Evolutionary conservation across 1,140 invertebrate genomes (phyloP), one percentile per base, ranked within the genome.

Genomic region (Macrobrachium nipponense): DNA sequence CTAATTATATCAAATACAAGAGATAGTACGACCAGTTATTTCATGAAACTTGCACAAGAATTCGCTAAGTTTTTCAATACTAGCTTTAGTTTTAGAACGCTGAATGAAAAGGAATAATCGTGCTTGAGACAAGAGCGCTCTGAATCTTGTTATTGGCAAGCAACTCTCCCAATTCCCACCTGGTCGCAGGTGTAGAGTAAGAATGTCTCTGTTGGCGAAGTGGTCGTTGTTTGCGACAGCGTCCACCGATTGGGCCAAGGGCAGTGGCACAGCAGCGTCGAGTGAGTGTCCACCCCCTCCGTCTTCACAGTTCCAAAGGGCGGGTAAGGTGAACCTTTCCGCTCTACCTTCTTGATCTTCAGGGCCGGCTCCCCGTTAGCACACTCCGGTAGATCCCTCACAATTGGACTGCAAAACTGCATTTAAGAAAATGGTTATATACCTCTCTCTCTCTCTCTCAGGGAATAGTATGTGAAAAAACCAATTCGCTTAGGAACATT

Each of bases 241-340:
- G 36, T 82, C 78, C 82, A 87, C 14, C 60, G 44, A 36, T 68
- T 62, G 20, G 85, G 82, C 80, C 76, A 86, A 15, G 68, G 79
- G 44, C 88, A 87, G 62, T 76, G 78, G 36, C 87, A 88, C 58
- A 44, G 17, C 20, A 88, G 64, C 51, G 80, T 82, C 72, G 80
- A 72, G 58, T 88, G 78, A 88, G 89, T 66, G 80, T 85, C 85
- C 75, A 20, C 44, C 89, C 75, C 18, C 70, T 84, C 64, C 23
- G 68, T 87, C 6, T 89, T 82, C 66, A 82, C 88, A 66, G 87
- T 89, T 81, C 89, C 90, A 85, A 90, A 89, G 88, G 51, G 44
- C 89, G 59, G 61, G 72, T 84, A 75, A 75, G 85, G 64, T 66
- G 43, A 77, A 60, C 58, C 77, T 17, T 59, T n/a, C 43, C 51